Percentiles rank a stretch among this genome's conserved stretches.
These are phyloP conservation scores for Torymus auratus DNA, from an alignment of 2,888 invertebrate genomes.

Conservation along the genomic window DNA sequence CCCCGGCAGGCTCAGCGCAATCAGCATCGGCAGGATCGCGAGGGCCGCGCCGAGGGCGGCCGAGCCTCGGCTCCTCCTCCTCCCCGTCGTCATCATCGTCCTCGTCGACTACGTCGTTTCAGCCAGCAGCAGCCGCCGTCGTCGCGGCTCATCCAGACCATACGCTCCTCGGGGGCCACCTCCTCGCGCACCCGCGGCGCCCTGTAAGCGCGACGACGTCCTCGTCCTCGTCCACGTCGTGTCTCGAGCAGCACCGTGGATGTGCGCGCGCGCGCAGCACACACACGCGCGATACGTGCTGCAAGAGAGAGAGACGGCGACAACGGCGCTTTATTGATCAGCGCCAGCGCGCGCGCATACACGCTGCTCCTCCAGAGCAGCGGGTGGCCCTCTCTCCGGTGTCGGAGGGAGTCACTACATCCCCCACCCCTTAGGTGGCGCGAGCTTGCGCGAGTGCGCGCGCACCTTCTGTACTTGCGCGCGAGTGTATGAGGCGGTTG, in stretches of 20 bases:
- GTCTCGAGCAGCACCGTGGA: background rate
- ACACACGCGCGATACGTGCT: no score
- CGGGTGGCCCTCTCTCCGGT: no score
- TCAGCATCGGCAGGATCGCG: constrained; percentile 61
- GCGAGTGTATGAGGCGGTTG: no score
- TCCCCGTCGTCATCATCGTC: constrained; percentile 6
- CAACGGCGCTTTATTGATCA: constrained; percentile 32
- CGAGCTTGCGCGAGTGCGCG: no score
- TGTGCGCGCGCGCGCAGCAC: no score
- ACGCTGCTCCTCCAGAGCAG: constrained; percentile 2
- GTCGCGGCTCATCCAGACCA: background rate
- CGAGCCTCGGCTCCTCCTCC: constrained; percentile 16
- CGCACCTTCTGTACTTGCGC: no score
- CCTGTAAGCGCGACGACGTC: background rate
- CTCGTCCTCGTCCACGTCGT: constrained; percentile 1
- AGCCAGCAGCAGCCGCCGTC: background rate
- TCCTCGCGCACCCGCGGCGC: background rate
- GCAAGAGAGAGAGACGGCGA: background rate
- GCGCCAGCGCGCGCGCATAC: background rate
- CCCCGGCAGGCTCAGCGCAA: constrained; percentile 61
- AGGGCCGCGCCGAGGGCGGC: constrained; percentile 7
- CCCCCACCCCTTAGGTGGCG: no score
- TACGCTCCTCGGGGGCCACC: background rate
- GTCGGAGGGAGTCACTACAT: no score
- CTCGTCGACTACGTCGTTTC: background rate